phyloP scores from a whole-genome alignment of 1,140 invertebrate genomes.

The Latrodectus geometricus region DNA sequence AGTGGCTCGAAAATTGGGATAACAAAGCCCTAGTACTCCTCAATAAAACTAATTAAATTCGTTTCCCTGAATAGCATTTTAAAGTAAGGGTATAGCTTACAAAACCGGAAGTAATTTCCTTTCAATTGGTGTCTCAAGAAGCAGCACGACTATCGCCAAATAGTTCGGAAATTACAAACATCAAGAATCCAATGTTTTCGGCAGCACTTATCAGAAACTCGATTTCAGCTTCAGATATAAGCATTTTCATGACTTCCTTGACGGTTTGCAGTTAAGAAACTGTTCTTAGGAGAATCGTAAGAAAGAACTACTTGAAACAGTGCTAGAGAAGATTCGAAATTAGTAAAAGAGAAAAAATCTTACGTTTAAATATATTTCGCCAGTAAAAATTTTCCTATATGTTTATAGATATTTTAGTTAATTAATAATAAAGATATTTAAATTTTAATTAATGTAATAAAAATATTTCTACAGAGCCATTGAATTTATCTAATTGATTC shows the following conservation, averaged over 20 bases:
- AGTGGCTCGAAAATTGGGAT: no score
- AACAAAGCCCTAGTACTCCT: no score
- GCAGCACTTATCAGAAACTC: constrained; percentile 11
- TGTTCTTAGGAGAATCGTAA: neutral
- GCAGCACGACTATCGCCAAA: constrained; percentile 11
- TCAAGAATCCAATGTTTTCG: constrained; percentile 12
- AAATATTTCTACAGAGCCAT: no score
- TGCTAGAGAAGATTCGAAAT: neutral
- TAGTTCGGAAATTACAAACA: constrained; percentile 7
- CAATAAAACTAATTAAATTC: no score
- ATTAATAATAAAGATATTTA: neutral
- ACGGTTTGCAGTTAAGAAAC: neutral
- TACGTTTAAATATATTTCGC: neutral
- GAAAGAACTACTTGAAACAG: neutral
- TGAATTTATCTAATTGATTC: no score
- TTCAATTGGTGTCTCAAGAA: neutral
- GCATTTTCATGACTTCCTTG: neutral
- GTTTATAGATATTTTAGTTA: neutral
- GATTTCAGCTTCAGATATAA: constrained; percentile 13
- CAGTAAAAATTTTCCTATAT: neutral
- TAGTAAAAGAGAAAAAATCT: neutral
- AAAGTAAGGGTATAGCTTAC: no score
- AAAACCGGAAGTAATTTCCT: no score
- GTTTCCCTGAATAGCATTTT: no score
- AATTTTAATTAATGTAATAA: no score